Evolutionary conservation across 2,888 invertebrate species (phyloP), one percentile per base, ranked within the genome.

Genomic region (Brachylomia viminalis): DNA sequence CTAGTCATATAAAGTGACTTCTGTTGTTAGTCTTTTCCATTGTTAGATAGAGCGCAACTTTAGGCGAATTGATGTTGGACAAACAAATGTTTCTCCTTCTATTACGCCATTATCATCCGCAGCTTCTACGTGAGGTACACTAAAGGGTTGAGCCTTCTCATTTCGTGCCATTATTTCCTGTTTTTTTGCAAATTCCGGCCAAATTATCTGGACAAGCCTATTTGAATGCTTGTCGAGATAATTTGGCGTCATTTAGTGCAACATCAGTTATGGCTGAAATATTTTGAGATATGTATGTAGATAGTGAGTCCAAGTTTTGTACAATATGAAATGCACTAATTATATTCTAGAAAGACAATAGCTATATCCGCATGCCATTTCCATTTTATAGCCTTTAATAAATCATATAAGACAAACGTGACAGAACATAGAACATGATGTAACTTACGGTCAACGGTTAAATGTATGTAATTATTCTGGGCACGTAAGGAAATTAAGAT

Each of bases 401-500:
- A 70, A 68, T 59, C 15, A 52, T 38, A 58, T 17, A 61, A 47
- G 23, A 62, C 20, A 47, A 58, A 79, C 83, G 83, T 83, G 80
- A 61, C 83, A 61, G 10, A 30, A 65, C 83, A 79, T 79, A 71
- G 17, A 56, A n/a, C 42, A 56, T 11, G 33, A 56, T 47, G 38
- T 62, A 47, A 52, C 17, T 17, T 65, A 27, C 56, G 61, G 38
- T 58, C 69, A 79, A 71, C 23, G 33, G 75, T 76, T 68, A 76
- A 79, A 68, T 54, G 52, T 49, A 33, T 69, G 70, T 33, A 61
- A 66, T 79, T 71, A 80, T 80, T 75, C 61, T 61, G 17, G 49
- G 42, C 83, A 83, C 80, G 80, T 80, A 72, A 62, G 47, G 11
- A 73, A 71, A 71, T 73, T 49, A 66, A 23, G n/a, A 61, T 56